phyloP scores from a whole-genome alignment of 2,797 vertebrate species.

The Chaenodraco wilsoni region DNA sequence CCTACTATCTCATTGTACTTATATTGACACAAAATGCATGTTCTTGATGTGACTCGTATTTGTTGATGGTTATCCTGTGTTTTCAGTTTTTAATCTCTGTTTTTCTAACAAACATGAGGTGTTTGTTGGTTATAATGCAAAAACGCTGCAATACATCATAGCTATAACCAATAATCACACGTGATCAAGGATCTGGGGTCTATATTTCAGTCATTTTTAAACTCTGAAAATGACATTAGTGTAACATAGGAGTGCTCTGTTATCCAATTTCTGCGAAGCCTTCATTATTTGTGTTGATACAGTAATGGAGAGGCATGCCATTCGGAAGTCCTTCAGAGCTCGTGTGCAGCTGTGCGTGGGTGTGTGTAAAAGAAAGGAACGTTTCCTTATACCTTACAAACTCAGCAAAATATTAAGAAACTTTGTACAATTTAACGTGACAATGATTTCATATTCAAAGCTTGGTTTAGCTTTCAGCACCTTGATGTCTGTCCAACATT shows the following conservation, averaged over 20 bases:
- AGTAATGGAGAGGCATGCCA: conserved; percentile 30
- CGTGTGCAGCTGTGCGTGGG: not conserved
- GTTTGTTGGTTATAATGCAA: not conserved
- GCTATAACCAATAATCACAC: not conserved
- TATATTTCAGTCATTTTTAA: not conserved
- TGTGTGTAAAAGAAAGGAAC: not conserved
- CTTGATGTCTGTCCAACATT: not conserved
- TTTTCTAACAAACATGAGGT: not conserved
- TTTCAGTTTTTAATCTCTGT: not conserved
- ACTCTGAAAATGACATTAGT: not conserved
- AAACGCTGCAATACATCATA: not conserved
- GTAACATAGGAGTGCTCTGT: not conserved
- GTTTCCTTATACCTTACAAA: not conserved
- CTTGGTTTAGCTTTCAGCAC: not conserved
- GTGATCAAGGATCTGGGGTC: not conserved
- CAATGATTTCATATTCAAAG: not conserved
- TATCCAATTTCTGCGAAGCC: conserved; percentile 13
- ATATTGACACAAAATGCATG: not conserved
- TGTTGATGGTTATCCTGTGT: not conserved
- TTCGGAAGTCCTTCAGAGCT: not conserved
- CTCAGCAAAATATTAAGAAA: conserved; percentile 2
- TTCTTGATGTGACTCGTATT: not conserved
- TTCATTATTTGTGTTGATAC: conserved; percentile 19
- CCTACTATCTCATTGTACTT: not conserved
- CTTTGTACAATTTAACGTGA: not conserved